Conservation (phyloP, 2,113 vertebrate species). For the Dasyornis broadbenti region DNA sequence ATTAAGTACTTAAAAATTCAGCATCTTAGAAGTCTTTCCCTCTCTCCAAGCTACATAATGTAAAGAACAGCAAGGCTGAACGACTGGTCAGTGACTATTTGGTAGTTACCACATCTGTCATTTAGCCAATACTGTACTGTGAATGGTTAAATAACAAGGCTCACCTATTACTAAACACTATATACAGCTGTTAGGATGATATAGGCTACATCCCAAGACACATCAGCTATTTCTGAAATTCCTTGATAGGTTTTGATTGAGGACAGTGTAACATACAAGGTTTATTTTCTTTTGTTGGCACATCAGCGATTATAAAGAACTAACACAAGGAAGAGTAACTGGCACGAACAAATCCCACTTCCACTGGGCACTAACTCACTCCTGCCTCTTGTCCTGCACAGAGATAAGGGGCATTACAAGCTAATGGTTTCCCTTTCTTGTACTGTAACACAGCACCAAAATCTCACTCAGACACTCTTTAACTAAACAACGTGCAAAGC, state of each 20-base stretch:
- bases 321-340: background rate
- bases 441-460: background rate
- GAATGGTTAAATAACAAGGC: background rate
- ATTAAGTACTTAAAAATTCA: background rate
- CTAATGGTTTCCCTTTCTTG: background rate
- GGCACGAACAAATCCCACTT: background rate
- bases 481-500: background rate
- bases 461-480: background rate
- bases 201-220: background rate
- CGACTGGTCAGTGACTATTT: background rate
- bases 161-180: background rate
- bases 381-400: background rate
- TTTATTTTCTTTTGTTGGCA: background rate
- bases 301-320: background rate
- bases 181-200: background rate
- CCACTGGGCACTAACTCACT: background rate
- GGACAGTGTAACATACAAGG: background rate
- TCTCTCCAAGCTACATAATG: background rate
- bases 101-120: background rate
- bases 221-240: background rate
- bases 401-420: background rate
- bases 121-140: background rate
- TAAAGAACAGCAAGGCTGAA: background rate
- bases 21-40: background rate
- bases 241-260: background rate